phyloP scores from a whole-genome alignment of 1,140 invertebrate species.

The Lycorma delicatula region DNA sequence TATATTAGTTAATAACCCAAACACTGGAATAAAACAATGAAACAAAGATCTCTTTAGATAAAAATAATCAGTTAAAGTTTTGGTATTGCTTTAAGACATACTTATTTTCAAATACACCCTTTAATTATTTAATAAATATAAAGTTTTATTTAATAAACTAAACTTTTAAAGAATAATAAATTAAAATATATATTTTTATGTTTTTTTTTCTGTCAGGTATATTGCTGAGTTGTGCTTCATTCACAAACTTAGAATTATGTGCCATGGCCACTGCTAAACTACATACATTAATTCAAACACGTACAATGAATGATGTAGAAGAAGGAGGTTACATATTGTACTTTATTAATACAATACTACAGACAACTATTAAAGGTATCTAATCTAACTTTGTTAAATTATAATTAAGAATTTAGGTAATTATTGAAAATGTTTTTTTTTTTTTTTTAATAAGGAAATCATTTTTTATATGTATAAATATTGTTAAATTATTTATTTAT shows the following conservation, averaged over 20 bases:
- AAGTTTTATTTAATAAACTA: neutral
- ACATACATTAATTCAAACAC: constrained; percentile 49
- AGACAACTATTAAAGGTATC: constrained; percentile 39
- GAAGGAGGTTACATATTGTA: constrained; percentile 47
- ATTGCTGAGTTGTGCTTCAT: constrained; percentile 46
- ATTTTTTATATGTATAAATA: no score
- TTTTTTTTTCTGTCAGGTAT: constrained; percentile 36
- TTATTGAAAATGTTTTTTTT: no score
- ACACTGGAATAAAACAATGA: no score
- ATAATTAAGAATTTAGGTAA: no score
- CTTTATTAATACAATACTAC: constrained; percentile 37
- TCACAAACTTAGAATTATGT: constrained; percentile 46
- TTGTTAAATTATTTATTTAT: no score
- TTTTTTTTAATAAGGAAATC: no score
- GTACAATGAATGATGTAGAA: constrained; percentile 42
- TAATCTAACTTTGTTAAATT: no score
- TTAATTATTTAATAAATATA: neutral
- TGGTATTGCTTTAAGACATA: no score
- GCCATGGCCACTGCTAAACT: constrained; percentile 51
- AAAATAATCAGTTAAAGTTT: no score
- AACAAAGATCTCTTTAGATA: no score
- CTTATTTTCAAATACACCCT: no score
- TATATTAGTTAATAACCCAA: no score
- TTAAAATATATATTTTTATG: neutral
- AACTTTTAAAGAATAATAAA: neutral